Evolutionary conservation across 2,888 invertebrate genomes (phyloP).

Genomic region (Eupithecia dodoneata): DNA sequence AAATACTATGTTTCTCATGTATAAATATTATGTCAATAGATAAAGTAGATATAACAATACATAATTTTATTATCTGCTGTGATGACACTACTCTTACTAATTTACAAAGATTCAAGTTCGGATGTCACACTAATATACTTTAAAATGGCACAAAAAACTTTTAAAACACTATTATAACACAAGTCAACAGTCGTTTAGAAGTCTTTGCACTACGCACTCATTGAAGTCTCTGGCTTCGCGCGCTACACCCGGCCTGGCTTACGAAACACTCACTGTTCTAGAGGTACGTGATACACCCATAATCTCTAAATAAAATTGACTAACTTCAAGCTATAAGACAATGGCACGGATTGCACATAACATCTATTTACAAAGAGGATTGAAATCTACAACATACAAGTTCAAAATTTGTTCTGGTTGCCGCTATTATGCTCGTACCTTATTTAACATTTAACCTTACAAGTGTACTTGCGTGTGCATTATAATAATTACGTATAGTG

Average conservation of each 20-base stretch:
- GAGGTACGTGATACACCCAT: conserved; percentile 45
- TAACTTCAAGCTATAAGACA: conserved; percentile 81
- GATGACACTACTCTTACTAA: conserved; percentile 77
- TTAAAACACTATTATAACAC: conserved; percentile 80
- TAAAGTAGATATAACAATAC: conserved; percentile 80
- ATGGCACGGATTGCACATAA: conserved; percentile 84
- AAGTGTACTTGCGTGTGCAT: conserved; percentile 78
- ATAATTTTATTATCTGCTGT: conserved; percentile 80
- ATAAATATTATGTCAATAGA: conserved; percentile 81
- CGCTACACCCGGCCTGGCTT: conserved; percentile 49
- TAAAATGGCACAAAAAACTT: conserved; percentile 84
- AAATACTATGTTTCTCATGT: conserved; percentile 81
- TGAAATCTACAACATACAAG: conserved; percentile 65
- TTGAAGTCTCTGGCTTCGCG: conserved; percentile 52
- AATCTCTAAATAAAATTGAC: conserved; percentile 76
- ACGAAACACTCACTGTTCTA: conserved; percentile 44
- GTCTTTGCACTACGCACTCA: conserved; percentile 67
- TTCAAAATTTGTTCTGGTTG: conserved; percentile 72
- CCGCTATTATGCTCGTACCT: conserved; percentile 69
- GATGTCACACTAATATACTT: conserved; percentile 83
- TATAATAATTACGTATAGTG: conserved; percentile 80
- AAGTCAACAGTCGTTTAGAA: conserved; percentile 78
- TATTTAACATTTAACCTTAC: conserved; percentile 74
- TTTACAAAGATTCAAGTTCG: conserved; percentile 83
- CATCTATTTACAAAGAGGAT: conserved; percentile 76